phyloP scores from a whole-genome alignment of 2,113 vertebrate species.

The Ophthalmotilapia sp. region DNA sequence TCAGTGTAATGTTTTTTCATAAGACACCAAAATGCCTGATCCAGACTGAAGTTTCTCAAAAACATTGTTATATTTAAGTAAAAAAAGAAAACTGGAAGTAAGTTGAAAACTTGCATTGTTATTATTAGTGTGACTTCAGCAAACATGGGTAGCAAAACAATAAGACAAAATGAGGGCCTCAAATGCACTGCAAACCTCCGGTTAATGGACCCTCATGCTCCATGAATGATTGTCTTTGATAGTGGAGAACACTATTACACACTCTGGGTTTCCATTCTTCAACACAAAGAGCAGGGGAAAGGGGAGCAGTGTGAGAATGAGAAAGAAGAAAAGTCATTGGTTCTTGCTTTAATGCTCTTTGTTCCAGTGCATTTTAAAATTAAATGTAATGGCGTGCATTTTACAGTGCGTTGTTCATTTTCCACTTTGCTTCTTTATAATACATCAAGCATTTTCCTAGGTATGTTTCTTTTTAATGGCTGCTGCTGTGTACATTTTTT shows the following conservation, averaged over 20 bases:
- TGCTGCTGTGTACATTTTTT: not conserved
- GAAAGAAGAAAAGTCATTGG: not conserved
- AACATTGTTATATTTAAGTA: not conserved
- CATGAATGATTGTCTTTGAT: constrained; percentile 26
- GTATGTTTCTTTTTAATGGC: not conserved
- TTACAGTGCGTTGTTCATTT: not conserved
- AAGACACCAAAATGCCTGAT: not conserved
- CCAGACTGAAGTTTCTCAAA: not conserved
- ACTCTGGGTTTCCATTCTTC: constrained; percentile 23
- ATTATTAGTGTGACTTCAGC: not conserved
- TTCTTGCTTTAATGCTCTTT: not conserved
- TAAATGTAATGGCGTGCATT: not conserved
- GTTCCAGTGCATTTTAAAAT: constrained; percentile 6
- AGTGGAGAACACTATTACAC: constrained; percentile 35
- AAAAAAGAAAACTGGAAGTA: not conserved
- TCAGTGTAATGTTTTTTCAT: not conserved
- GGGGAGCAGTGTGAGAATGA: not conserved
- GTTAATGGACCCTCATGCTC: constrained; percentile 35
- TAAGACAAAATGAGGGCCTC: constrained; percentile 15
- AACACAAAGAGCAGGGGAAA: not conserved
- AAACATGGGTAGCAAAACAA: not conserved
- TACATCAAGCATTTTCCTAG: not conserved
- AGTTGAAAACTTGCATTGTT: not conserved
- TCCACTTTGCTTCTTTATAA: not conserved
- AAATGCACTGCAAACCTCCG: constrained; percentile 19